Evolutionary conservation across 2,888 invertebrate species (phyloP), one percentile per base, ranked within the genome.

Genomic region (Flabesymbios commensalis): DNA sequence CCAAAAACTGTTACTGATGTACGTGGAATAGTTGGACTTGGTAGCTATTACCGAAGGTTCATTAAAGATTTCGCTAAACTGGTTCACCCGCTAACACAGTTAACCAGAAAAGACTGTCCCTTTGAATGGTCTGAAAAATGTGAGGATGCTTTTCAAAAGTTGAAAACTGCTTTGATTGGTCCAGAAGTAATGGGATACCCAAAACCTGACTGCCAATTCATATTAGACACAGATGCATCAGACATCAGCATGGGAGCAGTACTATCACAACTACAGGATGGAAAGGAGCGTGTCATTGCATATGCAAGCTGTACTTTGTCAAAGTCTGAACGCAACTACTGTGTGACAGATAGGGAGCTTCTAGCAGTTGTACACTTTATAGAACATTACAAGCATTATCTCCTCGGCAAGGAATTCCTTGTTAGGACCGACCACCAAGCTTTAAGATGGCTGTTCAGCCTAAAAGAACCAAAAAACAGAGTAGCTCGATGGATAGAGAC

Each of bases 381-480:
- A 3, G 65, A 63, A 36, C 59, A 71, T 19, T 73, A 65, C 48
- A 54, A 63, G 22, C 69, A 63, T 42, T 74, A 68, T 51, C 59
- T 74, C 22, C 64, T 58, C 39, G 69, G 68, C 4, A 45, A 55
- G 42, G 3, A 61, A 7, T 69, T 72, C 58, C 29, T 61, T 2
- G 59, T 72, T 1, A 33, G 71, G n/a, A 68, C 71, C 24, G 72
- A 72, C 57, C 72, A 74, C 59, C 58, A 62, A 2, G 65, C 72
- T 1, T 47, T 71, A 4, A 24, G 19, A n/a, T 71, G 71, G 67
- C 28, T 67, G 26, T 39, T 55, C n/a, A n/a, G n/a, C n/a, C n/a
- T n/a, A n/a, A n/a, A n/a, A n/a, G n/a, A n/a, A n/a, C n/a, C n/a
- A n/a, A 64, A 60, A 28, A 41, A 64, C 0, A 61, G 61, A 2